Evolutionary conservation across 2,888 invertebrate species (phyloP).

Genomic region (Nomada flava): DNA sequence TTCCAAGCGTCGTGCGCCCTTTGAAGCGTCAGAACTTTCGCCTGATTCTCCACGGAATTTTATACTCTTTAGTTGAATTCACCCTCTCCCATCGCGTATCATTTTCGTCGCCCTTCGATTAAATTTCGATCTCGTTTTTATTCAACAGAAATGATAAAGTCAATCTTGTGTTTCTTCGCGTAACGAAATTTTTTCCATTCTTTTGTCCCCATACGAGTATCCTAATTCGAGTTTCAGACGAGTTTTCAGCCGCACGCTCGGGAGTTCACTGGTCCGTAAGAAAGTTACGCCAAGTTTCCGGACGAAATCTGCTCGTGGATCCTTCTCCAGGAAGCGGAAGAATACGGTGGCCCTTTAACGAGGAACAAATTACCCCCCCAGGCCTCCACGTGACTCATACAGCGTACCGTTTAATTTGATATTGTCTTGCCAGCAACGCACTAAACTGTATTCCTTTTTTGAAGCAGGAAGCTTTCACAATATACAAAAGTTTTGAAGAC

Average conservation of each 20-base stretch:
- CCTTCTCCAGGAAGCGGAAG: slow-evolving; percentile 36
- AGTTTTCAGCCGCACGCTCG: slow-evolving; percentile 75
- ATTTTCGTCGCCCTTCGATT: background rate
- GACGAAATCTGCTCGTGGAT: slow-evolving; percentile 71
- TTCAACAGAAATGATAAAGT: background rate
- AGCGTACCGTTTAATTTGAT: background rate
- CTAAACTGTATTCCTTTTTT: no score
- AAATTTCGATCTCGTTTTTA: background rate
- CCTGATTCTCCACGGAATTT: no score
- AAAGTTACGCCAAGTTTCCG: slow-evolving; percentile 75
- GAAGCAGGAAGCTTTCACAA: no score
- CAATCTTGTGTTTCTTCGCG: background rate
- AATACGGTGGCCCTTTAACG: slow-evolving; percentile 35
- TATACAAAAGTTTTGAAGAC: no score
- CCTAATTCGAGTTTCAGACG: slow-evolving; percentile 82
- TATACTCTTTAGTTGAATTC: no score
- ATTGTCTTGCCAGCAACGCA: no score
- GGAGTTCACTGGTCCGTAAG: slow-evolving; percentile 78
- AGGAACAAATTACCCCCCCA: slow-evolving; percentile 24
- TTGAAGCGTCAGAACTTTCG: slow-evolving; percentile 20
- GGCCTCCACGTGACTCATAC: background rate
- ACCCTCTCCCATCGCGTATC: background rate
- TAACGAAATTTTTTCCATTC: background rate
- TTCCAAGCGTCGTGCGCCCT: background rate
- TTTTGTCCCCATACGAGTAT: background rate